Evolutionary conservation across 2,888 invertebrate species (phyloP), one percentile per base, ranked within the genome.

Genomic region (Catocala nupta): DNA sequence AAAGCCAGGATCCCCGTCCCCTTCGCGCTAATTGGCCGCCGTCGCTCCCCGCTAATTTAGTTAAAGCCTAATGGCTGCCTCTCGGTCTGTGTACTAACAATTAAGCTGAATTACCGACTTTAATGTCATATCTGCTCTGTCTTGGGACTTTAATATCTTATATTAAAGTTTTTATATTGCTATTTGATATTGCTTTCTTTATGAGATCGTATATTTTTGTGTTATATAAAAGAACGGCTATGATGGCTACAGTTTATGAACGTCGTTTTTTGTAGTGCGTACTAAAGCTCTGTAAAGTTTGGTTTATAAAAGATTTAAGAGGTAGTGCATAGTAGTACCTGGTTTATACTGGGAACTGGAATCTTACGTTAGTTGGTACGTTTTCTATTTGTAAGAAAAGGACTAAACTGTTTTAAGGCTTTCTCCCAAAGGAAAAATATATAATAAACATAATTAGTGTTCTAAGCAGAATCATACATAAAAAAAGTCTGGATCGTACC

Each of bases 51-150:
- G 75, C 76, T 87, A 88, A 89, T 84, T 85, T 78, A 77, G 76
- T 89, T 89, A 87, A 70, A 60, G 67, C 68, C 70, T 87, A 88
- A 89, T 88, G 81, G 82, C 68, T 76, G 83, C 67, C 80, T 73
- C 77, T 81, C 72, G 77, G 81, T 81, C 83, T 84, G 82, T 86
- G 80, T 87, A 82, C 82, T 73, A 82, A 85, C 82, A 81, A 79
- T 81, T 81, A 80, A 65, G 70, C n/a, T 55, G 62, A 64, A 68
- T 76, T 71, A 75, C 63, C 53, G 56, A 42, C 66, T 59, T 55
- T 71, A 62, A 65, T 67, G 63, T 70, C 59, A 71, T 73, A 71
- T 70, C 69, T 69, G 33, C 45, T 56, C 65, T 13, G 45, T 63
- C 45, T 54, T 34, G 11, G 49, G 1, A 49, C n/a, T 25, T 49